Evolutionary conservation across 2,113 vertebrate species (phyloP).

Genomic region (Mesitornis unicolor): DNA sequence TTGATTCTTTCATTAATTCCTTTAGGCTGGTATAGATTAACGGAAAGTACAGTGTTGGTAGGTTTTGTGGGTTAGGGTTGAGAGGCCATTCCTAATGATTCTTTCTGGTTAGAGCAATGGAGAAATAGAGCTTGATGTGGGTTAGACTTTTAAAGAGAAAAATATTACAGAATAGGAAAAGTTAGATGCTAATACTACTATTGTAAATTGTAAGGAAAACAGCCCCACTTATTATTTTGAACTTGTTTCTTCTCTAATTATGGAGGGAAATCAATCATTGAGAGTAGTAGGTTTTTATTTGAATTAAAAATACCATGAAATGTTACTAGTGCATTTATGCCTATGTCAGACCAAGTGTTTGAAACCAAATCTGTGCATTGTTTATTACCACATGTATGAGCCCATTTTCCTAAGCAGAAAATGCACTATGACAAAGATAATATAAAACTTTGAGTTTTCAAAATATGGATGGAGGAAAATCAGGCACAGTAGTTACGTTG

Average conservation of each 20-base stretch:
- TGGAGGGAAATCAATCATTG: neutral
- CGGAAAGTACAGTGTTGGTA: neutral
- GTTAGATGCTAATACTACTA: neutral
- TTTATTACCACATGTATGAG: neutral
- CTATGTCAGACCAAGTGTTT: neutral
- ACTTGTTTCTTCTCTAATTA: accelerated
- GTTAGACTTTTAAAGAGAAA: neutral
- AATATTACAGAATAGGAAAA: accelerated
- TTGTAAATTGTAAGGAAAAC: accelerated
- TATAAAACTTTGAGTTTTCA: neutral
- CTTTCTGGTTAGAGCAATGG: neutral
- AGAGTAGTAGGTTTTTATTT: neutral
- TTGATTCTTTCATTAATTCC: neutral
- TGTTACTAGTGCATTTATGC: neutral
- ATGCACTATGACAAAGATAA: accelerated
- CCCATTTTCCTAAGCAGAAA: neutral
- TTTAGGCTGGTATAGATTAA: neutral
- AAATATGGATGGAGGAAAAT: neutral
- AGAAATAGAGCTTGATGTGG: neutral
- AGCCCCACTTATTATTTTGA: neutral
- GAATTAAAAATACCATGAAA: neutral
- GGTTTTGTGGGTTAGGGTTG: neutral
- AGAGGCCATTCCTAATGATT: neutral
- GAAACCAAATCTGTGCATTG: neutral
- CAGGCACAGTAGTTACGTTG: neutral